Evolutionary conservation across 2,797 vertebrate genomes (phyloP), one percentile per base, ranked within the genome.

Genomic region (Ciconia nigra): DNA sequence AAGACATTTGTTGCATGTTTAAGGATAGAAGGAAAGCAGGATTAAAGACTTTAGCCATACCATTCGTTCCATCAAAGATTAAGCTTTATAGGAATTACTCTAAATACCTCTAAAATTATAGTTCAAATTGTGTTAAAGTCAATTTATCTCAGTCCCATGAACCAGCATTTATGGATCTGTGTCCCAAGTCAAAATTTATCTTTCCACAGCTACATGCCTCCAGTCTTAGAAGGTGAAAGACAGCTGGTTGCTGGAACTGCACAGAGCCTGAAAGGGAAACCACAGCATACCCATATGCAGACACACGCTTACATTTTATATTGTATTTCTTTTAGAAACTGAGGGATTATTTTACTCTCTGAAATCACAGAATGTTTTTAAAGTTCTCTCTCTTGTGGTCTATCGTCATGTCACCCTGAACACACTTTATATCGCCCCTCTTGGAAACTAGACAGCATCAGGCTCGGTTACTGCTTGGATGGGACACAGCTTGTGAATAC

Each of bases 81-180:
- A 82, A 52, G 13, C 18, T 58, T 51, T 37, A 28, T 1, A 57
- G 11, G 12, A 83, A 51, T 31, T 33, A 73, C 8, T 41, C 8
- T 20, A 11, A 10, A 28, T 29, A 70, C 1, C 9, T 63, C 62
- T 59, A 63, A 70, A 83, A 81, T 85, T 41, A 41, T 13, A 59
- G 35, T 7, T 86, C 31, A 83, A 76, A 67, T 37, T 28, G 52
- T 12, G 20, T 29, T 71, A 22, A 25, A 69, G 62, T 42, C n/a
- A 83, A 47, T 17, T 49, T 65, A 24, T 19, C 41, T 72, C 57
- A 57, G 17, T 71, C 79, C 24, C 62, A 54, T 26, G 16, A 84
- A n/a, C 17, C 28, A 33, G 31, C 0, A 0, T 26, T 58, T 89
- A 82, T 0, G 0, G 13, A 61, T 74, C 57, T 26, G 15, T 28